Conservation (phyloP, 2,797 vertebrate species). For the Muscicapa striata region DNA sequence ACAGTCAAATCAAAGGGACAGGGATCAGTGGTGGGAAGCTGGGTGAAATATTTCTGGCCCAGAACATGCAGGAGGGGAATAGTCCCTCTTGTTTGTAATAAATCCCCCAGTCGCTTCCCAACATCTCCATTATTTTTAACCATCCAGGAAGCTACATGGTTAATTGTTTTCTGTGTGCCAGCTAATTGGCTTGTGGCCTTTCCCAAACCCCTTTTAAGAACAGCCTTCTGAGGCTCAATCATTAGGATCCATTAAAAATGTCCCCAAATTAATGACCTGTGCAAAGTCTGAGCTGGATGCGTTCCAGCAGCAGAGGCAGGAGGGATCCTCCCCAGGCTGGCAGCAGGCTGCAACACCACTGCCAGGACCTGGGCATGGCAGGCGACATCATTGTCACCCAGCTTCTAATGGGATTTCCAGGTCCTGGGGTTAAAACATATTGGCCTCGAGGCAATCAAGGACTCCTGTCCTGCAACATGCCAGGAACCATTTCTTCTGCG, state of each 20-base stretch:
- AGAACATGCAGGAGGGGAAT: not conserved
- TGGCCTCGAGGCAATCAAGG: not conserved
- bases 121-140: conserved; percentile 12
- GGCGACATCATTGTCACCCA: not conserved
- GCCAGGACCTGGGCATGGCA: accelerated
- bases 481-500: conserved; percentile 26
- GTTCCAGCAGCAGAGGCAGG: not conserved
- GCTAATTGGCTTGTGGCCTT: conserved; percentile 58
- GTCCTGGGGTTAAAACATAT: not conserved
- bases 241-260: conserved; percentile 58
- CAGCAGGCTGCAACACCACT: not conserved
- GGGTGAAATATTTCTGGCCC: not conserved
- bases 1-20: not conserved
- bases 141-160: conserved; percentile 32
- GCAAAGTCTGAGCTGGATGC: conserved; percentile 7
- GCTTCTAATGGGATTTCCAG: not conserved
- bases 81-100: not conserved
- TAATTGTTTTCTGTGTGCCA: conserved; percentile 35
- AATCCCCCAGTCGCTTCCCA: not conserved
- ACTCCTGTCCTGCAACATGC: not conserved
- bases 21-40: not conserved
- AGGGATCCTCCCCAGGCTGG: not conserved
- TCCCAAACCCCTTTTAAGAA: conserved; percentile 36
- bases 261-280: conserved; percentile 59
- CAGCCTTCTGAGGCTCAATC: conserved; percentile 23